phyloP scores from a whole-genome alignment of 2,888 invertebrate species.

The Eupithecia subfuscata region DNA sequence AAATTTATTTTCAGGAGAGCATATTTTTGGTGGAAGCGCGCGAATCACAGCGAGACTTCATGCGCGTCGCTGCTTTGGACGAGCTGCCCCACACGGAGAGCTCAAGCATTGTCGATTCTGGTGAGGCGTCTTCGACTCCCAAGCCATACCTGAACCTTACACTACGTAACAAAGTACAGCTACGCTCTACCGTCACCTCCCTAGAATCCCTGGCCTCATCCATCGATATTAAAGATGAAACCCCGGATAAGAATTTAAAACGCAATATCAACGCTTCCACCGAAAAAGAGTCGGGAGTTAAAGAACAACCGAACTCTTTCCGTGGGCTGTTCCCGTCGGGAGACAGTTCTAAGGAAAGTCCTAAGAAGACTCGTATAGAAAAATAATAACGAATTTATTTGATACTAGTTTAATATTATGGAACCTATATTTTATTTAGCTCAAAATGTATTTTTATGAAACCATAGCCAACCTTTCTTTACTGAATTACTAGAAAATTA shows the following conservation, averaged over 20 bases:
- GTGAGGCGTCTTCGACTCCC: conserved; percentile 27
- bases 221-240: conserved; percentile 61
- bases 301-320: conserved; percentile 65
- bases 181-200: conserved; percentile 82
- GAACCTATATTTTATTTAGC: conserved; percentile 11
- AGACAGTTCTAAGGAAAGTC: conserved; percentile 54
- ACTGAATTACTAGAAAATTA: background rate
- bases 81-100: conserved; percentile 48
- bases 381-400: conserved; percentile 37
- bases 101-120: conserved; percentile 38
- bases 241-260: conserved; percentile 57
- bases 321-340: conserved; percentile 62
- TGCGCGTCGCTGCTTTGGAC: conserved; percentile 68
- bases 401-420: conserved; percentile 9
- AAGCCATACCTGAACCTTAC: conserved; percentile 63
- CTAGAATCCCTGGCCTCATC: conserved; percentile 81
- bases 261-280: conserved; percentile 60
- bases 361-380: conserved; percentile 62
- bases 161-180: conserved; percentile 55
- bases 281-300: conserved; percentile 70
- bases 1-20: conserved; percentile 85
- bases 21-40: conserved; percentile 92
- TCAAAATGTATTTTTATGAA: background rate
- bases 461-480: background rate
- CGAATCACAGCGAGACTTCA: conserved; percentile 87